Conservation (phyloP, 2,797 vertebrate genomes). For the Psittacula derbiana region DNA sequence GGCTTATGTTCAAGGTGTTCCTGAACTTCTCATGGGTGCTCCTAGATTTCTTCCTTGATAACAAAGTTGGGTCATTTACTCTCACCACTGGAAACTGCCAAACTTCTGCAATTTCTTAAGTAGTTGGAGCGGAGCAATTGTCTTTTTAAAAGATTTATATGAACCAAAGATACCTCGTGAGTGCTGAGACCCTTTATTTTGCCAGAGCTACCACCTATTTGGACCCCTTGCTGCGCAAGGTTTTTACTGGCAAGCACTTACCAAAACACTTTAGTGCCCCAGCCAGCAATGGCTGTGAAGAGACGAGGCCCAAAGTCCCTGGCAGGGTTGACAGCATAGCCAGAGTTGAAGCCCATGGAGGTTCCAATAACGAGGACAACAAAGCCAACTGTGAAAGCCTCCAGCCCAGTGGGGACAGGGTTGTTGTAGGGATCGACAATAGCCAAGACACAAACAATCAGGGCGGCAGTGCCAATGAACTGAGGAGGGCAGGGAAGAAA, state of each 20-base stretch:
- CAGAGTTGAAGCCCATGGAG: slow-evolving; percentile 98
- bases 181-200: neutral
- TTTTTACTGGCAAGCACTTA: slow-evolving; percentile 70
- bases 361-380: slow-evolving; percentile 93
- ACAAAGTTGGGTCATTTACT: neutral
- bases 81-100: neutral
- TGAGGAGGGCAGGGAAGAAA: neutral
- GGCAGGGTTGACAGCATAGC: slow-evolving; percentile 96
- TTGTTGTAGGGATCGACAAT: slow-evolving; percentile 96
- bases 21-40: neutral
- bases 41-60: neutral
- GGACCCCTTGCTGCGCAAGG: neutral
- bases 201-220: neutral
- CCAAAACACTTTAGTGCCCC: slow-evolving; percentile 90
- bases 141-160: neutral
- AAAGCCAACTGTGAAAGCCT: slow-evolving; percentile 96
- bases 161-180: neutral
- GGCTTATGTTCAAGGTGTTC: neutral
- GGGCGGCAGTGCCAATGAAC: slow-evolving; percentile 92
- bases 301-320: slow-evolving; percentile 94
- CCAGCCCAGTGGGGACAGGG: slow-evolving; percentile 88
- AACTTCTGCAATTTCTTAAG: neutral
- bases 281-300: slow-evolving; percentile 93
- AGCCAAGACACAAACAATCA: slow-evolving; percentile 93
- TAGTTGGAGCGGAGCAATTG: accelerated